Evolutionary conservation across 2,888 invertebrate genomes (phyloP), one percentile per base, ranked within the genome.

Genomic region (Cheilosia variabilis): DNA sequence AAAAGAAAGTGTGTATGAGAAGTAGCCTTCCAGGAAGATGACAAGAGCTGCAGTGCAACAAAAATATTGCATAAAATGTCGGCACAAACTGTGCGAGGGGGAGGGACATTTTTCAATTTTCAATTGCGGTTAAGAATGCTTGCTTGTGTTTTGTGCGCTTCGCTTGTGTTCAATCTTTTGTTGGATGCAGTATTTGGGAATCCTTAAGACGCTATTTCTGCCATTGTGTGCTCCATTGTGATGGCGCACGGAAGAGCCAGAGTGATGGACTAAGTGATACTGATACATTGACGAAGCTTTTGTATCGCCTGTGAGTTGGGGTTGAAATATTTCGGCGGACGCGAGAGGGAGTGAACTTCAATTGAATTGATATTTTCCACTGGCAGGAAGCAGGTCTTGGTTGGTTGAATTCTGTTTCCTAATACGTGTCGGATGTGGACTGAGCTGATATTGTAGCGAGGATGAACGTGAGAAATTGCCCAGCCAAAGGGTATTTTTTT

Each of bases 81-180:
- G 37, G 13, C 4, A 57, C 69, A 75, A 71, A 55, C 69, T 55
- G 22, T 13, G 27, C 50, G 55, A 34, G 43, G 43, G 55, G 37
- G 55, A 65, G 58, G 53, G 69, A 58, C 68, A 10, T 52, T 75
- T 76, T 76, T 71, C 65, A 60, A 80, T n/a, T n/a, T 71, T 80
- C 80, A 81, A 86, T 80, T 86, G 86, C 86, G 86, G 86, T 86
- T 86, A 86, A 86, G 86, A 66, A 77, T 77, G 43, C 80, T 76
- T 80, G 68, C 86, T 80, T 86, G 68, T 76, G 52, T 66, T 86
- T 81, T 71, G 55, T 58, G 37, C 57, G 22, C 41, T 55, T 9
- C 15, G 43, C 5, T 37, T 53, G 66, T 68, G 55, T 72, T 68
- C 69, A 57, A 71, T 76, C 75, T 68, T 77, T 86, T 86, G 71